Conservation (phyloP, 2,888 invertebrate species). For the Drosophila tripunctata region DNA sequence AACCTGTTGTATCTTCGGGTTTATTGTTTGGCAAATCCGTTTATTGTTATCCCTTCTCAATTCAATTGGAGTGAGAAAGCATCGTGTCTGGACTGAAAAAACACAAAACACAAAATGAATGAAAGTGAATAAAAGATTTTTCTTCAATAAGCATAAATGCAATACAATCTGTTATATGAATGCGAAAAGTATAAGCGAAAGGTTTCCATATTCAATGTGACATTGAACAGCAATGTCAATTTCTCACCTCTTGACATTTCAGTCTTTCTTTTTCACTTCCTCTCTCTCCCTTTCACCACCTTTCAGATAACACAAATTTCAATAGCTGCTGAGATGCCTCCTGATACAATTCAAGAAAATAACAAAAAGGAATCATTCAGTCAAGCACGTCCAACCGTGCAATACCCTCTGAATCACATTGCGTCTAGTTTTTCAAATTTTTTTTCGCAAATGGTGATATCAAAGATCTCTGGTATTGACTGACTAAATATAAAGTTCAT, state of each 20-base stretch:
- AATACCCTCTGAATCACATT: no score
- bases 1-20: slow-evolving; percentile 28
- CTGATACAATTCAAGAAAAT: slow-evolving; percentile 1
- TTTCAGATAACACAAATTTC: slow-evolving; percentile 23
- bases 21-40: slow-evolving; percentile 24
- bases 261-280: background rate
- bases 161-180: slow-evolving; percentile 51
- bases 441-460: no score
- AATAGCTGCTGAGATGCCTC: slow-evolving; percentile 23
- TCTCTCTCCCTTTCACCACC: background rate
- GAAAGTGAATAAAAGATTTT: slow-evolving; percentile 15
- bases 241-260: slow-evolving; percentile 23
- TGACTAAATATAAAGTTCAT: no score
- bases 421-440: no score
- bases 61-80: slow-evolving; percentile 11
- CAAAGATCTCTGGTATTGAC: no score
- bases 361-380: no score
- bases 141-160: slow-evolving; percentile 25
- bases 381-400: no score
- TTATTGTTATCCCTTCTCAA: slow-evolving; percentile 15
- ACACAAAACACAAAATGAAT: slow-evolving; percentile 3
- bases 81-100: background rate
- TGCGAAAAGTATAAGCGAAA: slow-evolving; percentile 32
- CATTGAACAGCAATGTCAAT: slow-evolving; percentile 65
- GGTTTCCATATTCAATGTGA: slow-evolving; percentile 62